Evolutionary conservation across 2,113 vertebrate species (phyloP).

Genomic region (Orycteropus afer): DNA sequence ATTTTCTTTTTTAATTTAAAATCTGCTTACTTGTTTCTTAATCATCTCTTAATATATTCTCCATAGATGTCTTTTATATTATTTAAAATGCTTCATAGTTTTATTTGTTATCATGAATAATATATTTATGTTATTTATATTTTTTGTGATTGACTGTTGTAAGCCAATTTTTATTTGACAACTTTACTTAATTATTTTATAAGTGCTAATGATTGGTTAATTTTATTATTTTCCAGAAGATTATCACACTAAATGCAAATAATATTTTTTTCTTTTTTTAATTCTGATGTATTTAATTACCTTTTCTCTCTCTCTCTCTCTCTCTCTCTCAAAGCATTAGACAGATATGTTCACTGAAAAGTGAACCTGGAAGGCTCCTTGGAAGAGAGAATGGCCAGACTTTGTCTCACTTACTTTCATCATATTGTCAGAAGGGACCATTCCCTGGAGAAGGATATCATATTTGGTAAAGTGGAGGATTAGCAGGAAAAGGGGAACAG

Average conservation of each 20-base stretch:
- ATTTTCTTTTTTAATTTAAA: not conserved
- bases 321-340: not conserved
- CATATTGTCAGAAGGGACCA: no score
- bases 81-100: not conserved
- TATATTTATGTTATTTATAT: not conserved
- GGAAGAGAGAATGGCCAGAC: no score
- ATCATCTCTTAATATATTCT: not conserved
- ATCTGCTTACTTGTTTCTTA: not conserved
- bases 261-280: not conserved
- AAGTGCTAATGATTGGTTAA: not conserved
- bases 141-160: not conserved
- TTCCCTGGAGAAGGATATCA: no score
- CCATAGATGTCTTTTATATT: not conserved
- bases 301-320: no score
- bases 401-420: no score
- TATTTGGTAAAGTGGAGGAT: no score
- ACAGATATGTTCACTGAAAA: no score
- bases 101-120: not conserved
- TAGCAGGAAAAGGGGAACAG: no score
- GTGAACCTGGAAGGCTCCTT: no score
- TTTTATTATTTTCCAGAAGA: not conserved
- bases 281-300: not conserved
- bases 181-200: not conserved
- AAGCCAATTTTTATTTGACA: not conserved
- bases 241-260: not conserved